Evolutionary conservation across 1,140 invertebrate genomes (phyloP), one percentile per base, ranked within the genome.

Genomic region (Hyposmocoma kahamanoa): DNA sequence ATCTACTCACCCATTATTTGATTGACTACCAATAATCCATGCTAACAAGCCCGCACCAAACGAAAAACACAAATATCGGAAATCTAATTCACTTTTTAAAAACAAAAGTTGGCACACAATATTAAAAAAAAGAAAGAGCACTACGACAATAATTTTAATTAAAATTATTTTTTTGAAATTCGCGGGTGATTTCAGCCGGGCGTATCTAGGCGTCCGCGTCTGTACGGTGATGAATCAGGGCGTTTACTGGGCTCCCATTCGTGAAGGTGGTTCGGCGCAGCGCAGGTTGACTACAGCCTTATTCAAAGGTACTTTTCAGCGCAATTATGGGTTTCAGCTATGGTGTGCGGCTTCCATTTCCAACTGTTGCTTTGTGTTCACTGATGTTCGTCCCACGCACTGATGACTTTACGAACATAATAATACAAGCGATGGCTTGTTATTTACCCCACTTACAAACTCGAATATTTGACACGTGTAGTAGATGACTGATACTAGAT

Each of bases 161-260:
- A 11, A 34, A 45, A 53, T 47, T 50, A 2, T n/a, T 2, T 50
- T 59, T 66, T 59, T 53, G 52, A 57, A 61, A 55, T 56, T 62
- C 53, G 55, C 66, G 59, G 54, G 50, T 15, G 20, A 20, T 6
- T 36, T 22, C 28, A 20, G 49, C 45, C 11, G 39, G 36, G 34
- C 46, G 39, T 19, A 26, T 19, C 20, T 6, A n/a, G 8, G 32
- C 72, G 72, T 6, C 32, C 10, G 32, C 72, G 72, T 72, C 62
- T 67, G 59, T 51, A 46, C 72, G 42, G 61, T 62, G 32, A 60
- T 67, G 55, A 61, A 65, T 64, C 72, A 63, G 62, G 69, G 44
- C 65, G 65, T 52, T 50, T 49, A 75, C 72, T 74, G 71, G 41
- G n/a, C n/a, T n/a, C n/a, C n/a, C n/a, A n/a, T n/a, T n/a, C 32